These are phyloP conservation scores for Cochlearius cochlearius DNA, from an alignment of 2,113 vertebrate genomes.

Conservation along the genomic window DNA sequence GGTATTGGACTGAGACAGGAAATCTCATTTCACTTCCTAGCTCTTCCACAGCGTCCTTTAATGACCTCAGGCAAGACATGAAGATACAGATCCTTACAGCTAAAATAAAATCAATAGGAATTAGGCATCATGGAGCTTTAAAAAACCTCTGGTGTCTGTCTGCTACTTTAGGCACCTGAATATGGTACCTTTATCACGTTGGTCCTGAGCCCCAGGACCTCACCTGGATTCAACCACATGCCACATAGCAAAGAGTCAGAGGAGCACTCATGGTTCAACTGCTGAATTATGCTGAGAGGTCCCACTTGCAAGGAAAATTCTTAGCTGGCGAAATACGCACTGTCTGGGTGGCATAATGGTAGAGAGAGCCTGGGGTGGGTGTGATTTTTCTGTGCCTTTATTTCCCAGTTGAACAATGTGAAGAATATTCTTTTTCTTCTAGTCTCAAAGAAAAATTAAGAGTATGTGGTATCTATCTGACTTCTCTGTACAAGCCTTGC, in stretches of 20 bases:
- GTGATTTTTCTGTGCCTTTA: background rate
- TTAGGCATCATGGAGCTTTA: background rate
- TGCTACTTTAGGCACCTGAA: background rate
- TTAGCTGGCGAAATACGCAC: background rate
- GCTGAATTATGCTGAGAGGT: background rate
- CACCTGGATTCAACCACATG: background rate
- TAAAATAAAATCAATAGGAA: constrained; percentile 6
- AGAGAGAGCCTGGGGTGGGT: background rate
- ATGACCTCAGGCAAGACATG: constrained; percentile 8
- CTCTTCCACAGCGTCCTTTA: constrained; percentile 20
- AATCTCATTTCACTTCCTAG: constrained; percentile 57
- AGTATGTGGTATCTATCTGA: background rate
- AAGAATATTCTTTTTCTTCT: background rate
- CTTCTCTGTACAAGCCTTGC: background rate
- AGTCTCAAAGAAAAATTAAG: background rate
- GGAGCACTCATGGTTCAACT: background rate
- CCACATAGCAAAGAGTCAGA: rapidly evolving
- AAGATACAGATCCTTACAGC: constrained; percentile 9
- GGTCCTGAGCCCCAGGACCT: background rate
- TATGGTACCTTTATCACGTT: rapidly evolving
- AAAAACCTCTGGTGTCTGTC: background rate
- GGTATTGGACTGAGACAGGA: constrained; percentile 12
- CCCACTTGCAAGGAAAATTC: background rate
- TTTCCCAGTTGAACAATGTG: background rate
- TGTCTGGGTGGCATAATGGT: background rate